Evolutionary conservation across 2,797 vertebrate genomes (phyloP), one percentile per base, ranked within the genome.

Genomic region (Brachymystax lenok): DNA sequence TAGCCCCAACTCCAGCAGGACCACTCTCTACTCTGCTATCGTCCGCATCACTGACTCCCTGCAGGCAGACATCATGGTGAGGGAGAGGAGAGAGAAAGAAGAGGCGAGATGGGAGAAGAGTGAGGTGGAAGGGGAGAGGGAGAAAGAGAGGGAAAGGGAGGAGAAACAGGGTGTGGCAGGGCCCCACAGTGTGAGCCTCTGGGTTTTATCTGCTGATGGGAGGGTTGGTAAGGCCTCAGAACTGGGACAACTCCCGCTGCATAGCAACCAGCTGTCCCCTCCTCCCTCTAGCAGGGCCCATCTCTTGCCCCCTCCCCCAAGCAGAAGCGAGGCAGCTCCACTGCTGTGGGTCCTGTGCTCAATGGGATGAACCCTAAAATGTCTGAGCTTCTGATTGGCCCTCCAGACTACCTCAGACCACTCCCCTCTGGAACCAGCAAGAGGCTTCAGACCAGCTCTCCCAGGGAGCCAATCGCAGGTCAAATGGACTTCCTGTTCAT

Each of bases 321-420:
- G 71, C 75, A 64, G 30, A 74, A 28, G 13, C n/a, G 17, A 7
- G 24, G 54, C 30, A 68, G 21, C 16, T 24, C 30, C 46, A n/a
- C 24, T 27, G 21, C 10, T 21, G 59, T 80, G 12, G 85, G 80
- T 24, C 75, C 56, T 16, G 80, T 86, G 17, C 63, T 71, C 33
- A 86, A 86, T 33, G 80, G 82, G 19, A 40, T 82, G 54, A 88
- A 85, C 69, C 80, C 82, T 27, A 80, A 64, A 28, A 28, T 66
- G 28, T 73, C 21, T 7, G 17, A 68, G 19, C 16, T 61, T 51
- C 28, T 19, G 28, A 35, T 13, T 73, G 74, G 28, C 3, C 16
- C 73, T 35, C 59, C 73, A 35, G 24, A 24, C 10, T 68, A 27
- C 46, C 61, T 27, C 63, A 77, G 63, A 77, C 68, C 56, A n/a